Percentiles rank a stretch among this genome's conserved stretches.
These are phyloP conservation scores for Salmo trutta DNA, from an alignment of 2,797 vertebrate species.

Conservation along the genomic window DNA sequence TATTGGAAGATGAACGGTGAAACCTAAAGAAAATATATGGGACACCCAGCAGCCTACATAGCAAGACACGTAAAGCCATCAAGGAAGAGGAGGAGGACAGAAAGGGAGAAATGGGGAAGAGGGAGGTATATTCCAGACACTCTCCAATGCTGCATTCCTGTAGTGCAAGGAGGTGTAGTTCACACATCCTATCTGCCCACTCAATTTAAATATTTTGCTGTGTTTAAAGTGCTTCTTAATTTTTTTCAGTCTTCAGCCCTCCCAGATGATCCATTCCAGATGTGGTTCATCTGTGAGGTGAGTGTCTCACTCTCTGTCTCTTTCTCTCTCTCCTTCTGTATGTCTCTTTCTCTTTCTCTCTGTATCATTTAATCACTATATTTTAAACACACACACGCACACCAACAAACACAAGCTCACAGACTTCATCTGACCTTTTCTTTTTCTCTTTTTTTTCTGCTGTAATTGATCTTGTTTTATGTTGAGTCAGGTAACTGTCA, in stretches of 20 bases:
- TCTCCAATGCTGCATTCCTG: conserved; percentile 60
- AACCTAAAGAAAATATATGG: background rate
- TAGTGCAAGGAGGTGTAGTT: conserved; percentile 57
- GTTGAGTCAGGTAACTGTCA: conserved; percentile 3
- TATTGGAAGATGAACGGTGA: background rate
- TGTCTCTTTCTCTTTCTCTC: background rate
- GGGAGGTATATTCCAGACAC: conserved; percentile 39
- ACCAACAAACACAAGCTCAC: conserved; percentile 9
- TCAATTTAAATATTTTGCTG: conserved; percentile 71
- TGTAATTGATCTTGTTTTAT: background rate
- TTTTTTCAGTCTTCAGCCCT: conserved; percentile 60
- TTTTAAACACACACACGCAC: background rate
- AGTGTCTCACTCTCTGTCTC: conserved; percentile 18
- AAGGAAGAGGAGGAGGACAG: conserved; percentile 19
- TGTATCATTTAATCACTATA: background rate
- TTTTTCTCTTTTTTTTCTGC: background rate
- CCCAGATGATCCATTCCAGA: conserved; percentile 70
- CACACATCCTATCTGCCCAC: conserved; percentile 64
- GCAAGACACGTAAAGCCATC: conserved; percentile 2
- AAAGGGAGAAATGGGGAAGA: conserved; percentile 14
- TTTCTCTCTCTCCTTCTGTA: background rate
- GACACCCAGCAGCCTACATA: background rate
- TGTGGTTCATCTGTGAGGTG: conserved; percentile 56
- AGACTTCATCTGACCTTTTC: background rate
- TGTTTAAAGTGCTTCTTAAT: conserved; percentile 72